Percentiles rank a stretch among this genome's conserved stretches.
Conservation (phyloP, 2,888 invertebrate genomes). For the Drosophila eohydei region DNA sequence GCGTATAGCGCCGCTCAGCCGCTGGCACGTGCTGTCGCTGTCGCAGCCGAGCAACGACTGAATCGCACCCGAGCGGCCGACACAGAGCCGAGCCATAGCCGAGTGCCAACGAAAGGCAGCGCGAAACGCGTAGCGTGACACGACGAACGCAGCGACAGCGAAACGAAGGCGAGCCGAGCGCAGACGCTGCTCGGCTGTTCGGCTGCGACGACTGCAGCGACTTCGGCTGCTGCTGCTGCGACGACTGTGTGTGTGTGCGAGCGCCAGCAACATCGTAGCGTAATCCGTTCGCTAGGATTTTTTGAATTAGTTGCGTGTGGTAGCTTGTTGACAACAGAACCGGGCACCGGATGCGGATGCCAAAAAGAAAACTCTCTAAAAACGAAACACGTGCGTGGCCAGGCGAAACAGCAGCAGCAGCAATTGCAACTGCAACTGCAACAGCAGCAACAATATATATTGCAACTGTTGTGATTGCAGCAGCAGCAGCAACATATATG, state of each 20-base stretch:
- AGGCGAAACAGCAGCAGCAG: constrained; percentile 13
- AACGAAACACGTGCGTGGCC: constrained; percentile 54
- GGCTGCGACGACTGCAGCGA: constrained; percentile 8
- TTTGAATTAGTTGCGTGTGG: constrained; percentile 83
- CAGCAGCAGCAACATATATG: constrained; percentile 5
- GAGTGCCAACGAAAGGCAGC: background rate
- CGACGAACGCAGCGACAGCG: background rate
- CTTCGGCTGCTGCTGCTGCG: constrained; percentile 13
- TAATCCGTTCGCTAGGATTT: constrained; percentile 82
- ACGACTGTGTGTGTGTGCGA: background rate
- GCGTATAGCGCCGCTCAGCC: constrained; percentile 18
- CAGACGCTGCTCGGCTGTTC: constrained; percentile 11
- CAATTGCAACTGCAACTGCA: constrained; percentile 3
- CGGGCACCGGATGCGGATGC: constrained; percentile 82
- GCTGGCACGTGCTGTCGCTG: constrained; percentile 56
- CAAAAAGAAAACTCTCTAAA: constrained; percentile 22
- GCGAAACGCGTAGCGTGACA: background rate
- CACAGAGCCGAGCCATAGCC: background rate
- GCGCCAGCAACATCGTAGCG: constrained; percentile 51
- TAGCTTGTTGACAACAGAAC: constrained; percentile 81
- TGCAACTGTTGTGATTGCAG: background rate
- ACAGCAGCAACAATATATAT: background rate
- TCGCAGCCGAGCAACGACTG: constrained; percentile 59
- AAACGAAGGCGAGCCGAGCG: background rate
- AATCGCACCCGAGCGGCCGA: background rate